Conservation (phyloP, 2,888 invertebrate genomes). For the Sabatieria punctata region DNA sequence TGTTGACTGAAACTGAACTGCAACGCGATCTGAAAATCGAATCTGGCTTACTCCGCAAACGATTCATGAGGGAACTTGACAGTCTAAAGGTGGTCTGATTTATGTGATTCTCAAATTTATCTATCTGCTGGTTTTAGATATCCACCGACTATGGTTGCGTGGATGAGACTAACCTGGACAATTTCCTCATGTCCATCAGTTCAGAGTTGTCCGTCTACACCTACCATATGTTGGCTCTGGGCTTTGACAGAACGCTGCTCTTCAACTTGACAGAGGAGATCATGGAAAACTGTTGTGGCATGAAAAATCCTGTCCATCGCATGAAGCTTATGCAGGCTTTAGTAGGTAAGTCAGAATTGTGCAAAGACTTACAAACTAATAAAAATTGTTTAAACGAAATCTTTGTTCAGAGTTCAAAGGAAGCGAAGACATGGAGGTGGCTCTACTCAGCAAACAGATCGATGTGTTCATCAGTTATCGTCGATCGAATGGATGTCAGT, state of each 20-base stretch:
- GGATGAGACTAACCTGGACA: constrained; percentile 26
- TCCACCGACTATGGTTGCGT: constrained; percentile 26
- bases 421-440: constrained; percentile 30
- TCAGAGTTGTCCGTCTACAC: constrained; percentile 70
- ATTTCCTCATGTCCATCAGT: constrained; percentile 26
- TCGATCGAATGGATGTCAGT: constrained; percentile 66
- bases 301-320: constrained; percentile 83
- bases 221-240: constrained; percentile 83
- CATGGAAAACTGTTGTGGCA: constrained; percentile 68
- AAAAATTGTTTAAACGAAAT: too few relatives aligned
- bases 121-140: constrained; percentile 14
- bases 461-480: constrained; percentile 97
- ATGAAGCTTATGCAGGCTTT: constrained; percentile 73
- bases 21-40: constrained; percentile 72
- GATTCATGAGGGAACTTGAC: constrained; percentile 29
- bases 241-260: constrained; percentile 74
- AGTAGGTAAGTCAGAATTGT: constrained; percentile 47
- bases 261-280: constrained; percentile 70
- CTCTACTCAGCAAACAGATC: constrained; percentile 45
- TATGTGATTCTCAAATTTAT: not conserved
- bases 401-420: constrained; percentile 21
- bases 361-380: too few relatives aligned
- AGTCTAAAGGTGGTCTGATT: constrained; percentile 18
- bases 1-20: constrained; percentile 76
- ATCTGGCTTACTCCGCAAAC: constrained; percentile 76